Evolutionary conservation across 2,113 vertebrate species (phyloP).

Genomic region (Camelus bactrianus): DNA sequence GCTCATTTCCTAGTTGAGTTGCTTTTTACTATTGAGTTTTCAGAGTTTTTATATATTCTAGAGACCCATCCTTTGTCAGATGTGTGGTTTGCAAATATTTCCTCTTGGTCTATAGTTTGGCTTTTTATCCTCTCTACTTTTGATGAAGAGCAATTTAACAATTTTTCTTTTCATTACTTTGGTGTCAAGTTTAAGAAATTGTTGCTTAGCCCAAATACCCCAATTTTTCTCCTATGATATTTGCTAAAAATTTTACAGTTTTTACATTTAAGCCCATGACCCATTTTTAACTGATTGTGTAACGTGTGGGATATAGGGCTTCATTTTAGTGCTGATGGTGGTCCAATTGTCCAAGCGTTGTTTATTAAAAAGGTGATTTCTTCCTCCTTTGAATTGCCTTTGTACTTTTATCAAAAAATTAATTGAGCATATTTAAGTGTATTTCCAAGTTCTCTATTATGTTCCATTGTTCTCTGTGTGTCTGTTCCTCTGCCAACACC

Average conservation of each 20-base stretch:
- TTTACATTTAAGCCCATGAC: background rate
- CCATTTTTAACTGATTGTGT: background rate
- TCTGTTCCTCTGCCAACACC: no score
- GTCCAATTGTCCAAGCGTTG: background rate
- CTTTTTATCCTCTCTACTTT: background rate
- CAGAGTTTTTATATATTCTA: background rate
- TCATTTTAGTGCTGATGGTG: background rate
- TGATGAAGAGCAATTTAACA: background rate
- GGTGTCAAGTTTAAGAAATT: background rate
- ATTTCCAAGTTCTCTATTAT: no score
- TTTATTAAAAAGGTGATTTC: background rate
- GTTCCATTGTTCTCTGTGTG: no score
- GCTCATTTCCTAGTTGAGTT: background rate
- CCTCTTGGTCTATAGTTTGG: background rate
- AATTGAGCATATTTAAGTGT: background rate
- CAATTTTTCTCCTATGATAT: background rate
- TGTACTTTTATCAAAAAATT: background rate
- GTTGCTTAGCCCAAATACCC: background rate
- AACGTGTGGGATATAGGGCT: background rate
- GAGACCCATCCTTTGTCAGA: background rate
- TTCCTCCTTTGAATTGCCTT: background rate
- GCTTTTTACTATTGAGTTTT: background rate
- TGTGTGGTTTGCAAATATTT: constrained; percentile 44
- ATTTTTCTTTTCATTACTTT: constrained; percentile 19
- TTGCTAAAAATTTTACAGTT: background rate